Base-by-base conservation (phyloP, 2,113 vertebrate genomes). In the Polypterus bichir region DNA sequence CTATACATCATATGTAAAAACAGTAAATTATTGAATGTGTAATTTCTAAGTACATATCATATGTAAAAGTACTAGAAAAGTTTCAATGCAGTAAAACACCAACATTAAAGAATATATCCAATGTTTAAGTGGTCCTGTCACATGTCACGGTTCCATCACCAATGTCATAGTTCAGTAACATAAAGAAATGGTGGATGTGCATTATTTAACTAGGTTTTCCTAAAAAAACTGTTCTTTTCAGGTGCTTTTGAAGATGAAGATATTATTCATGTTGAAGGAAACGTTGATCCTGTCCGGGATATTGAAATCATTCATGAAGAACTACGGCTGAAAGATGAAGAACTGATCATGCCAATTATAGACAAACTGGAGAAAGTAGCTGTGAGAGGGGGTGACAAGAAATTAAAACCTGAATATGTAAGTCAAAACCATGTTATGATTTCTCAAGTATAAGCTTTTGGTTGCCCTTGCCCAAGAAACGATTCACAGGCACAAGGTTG, bases 201-300 rank as follows among this genome's bases (percentile, higher is more conserved):
- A 60, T 62, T 53, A 54, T 54, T 47, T 62, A 62, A 62, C 52
- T 27, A 27, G 27, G 27, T 27, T 27, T 27, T 27, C 2, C 27
- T 27, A 27, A 27, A 27, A 27, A 27, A 27, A 27, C 2, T 59
- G 27, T 45, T 61, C 9, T 60, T 75, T 76, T 71, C 70, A 89
- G 86, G 96, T 71, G 91, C 94, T 1, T 98, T 99, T 74, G 96
- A 99, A 67, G 93, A 99, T 69, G 96, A 99, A 78, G 96, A 98
- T 70, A 98, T 99, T 61, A 89, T 95, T 27, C 96, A 99, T 1
- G 85, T 98, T 71, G 96, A 99, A 84, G 96, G 96, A 65, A 92
- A 85, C 3, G 91, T 99, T 7, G 91, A 97, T 81, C 95, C 96
- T 6, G 89, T 97, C 67, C 90, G 96, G 71, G 96, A 99, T 72